These are phyloP conservation scores for Caenorhabditis angaria DNA, from an alignment of 2,888 invertebrate species.

Conservation along the genomic window DNA sequence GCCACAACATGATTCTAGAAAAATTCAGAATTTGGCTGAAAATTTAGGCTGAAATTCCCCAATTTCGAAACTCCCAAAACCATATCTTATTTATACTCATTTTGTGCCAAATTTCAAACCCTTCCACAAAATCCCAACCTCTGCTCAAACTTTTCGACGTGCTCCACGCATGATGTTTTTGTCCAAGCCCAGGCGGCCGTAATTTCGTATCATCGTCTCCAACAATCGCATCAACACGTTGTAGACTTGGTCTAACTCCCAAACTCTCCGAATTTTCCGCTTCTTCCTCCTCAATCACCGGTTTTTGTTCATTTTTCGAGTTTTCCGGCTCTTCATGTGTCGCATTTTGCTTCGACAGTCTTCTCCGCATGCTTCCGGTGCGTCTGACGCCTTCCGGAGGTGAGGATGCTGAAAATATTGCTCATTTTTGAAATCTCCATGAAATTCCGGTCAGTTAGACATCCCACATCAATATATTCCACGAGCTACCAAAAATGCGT, in stretches of 20 bases:
- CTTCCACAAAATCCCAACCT: neutral
- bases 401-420: too few species aligned
- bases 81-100: too few species aligned
- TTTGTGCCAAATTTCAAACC: neutral
- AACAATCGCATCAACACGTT: slow-evolving; percentile 26
- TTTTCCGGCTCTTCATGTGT: slow-evolving; percentile 37
- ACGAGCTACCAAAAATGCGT: neutral
- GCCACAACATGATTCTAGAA: too few species aligned
- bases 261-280: slow-evolving; percentile 6
- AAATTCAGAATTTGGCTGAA: too few species aligned
- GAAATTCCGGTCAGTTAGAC: too few species aligned
- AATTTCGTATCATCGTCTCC: slow-evolving; percentile 48
- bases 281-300: slow-evolving; percentile 15
- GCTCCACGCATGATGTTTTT: slow-evolving; percentile 24
- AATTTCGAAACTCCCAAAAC: too few species aligned
- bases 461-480: too few species aligned
- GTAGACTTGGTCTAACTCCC: neutral
- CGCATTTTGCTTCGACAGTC: slow-evolving; percentile 49
- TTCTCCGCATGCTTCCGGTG: slow-evolving; percentile 32
- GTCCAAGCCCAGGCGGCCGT: slow-evolving; percentile 22
- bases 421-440: too few species aligned
- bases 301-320: neutral
- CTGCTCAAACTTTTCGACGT: slow-evolving; percentile 27
- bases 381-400: slow-evolving; percentile 11
- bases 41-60: too few species aligned